These are phyloP conservation scores for Hyperoplus lanceolatus DNA, from an alignment of 2,797 vertebrate species.

Conservation along the genomic window DNA sequence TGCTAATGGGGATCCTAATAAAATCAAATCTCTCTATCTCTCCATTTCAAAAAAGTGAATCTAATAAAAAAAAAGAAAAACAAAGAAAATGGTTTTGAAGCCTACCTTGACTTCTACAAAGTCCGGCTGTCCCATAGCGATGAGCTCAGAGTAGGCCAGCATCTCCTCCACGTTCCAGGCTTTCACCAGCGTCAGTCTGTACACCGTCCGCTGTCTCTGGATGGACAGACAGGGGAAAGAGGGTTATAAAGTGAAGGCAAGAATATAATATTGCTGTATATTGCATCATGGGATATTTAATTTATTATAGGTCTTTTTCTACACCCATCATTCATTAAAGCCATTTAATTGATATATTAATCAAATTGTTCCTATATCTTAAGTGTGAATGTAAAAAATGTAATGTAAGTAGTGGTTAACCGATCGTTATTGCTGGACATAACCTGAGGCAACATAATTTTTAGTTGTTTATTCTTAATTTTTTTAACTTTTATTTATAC, in stretches of 20 bases:
- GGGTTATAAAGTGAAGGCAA: neutral
- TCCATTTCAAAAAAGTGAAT: too few relatives aligned
- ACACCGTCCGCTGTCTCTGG: conserved; percentile 95
- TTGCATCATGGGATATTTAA: neutral
- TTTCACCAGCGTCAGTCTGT: conserved; percentile 94
- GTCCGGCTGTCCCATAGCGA: conserved; percentile 91
- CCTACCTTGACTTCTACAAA: conserved; percentile 97
- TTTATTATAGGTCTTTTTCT: neutral
- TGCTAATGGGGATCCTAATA: too few relatives aligned
- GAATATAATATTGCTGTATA: neutral
- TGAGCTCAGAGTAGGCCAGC: conserved; percentile 91
- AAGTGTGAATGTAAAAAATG: neutral
- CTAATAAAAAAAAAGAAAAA: too few relatives aligned
- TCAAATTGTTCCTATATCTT: neutral
- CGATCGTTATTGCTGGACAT: neutral
- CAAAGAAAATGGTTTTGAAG: neutral
- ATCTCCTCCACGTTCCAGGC: conserved; percentile 97
- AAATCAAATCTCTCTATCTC: too few relatives aligned
- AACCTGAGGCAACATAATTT: neutral
- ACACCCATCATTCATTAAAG: neutral
- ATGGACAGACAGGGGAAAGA: conserved; percentile 27
- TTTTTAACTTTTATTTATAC: too few relatives aligned
- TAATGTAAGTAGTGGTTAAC: neutral
- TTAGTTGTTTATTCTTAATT: too few relatives aligned
- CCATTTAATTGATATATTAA: neutral